Base-by-base conservation (phyloP, 2,888 invertebrate genomes). In the Elysia crispata region DNA sequence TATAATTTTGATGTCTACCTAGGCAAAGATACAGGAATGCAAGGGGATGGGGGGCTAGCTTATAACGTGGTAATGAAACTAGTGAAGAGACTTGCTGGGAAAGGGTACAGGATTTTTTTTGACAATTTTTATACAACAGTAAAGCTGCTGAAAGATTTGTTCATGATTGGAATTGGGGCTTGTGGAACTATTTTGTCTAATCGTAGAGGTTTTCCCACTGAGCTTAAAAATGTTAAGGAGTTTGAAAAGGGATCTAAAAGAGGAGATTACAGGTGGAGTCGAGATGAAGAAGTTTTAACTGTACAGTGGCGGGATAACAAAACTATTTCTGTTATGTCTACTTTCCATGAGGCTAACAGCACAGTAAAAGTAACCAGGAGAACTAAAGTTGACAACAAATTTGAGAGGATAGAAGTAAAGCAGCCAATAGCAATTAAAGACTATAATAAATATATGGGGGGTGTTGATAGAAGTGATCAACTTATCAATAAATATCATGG, bases 1-100 rank as follows among this genome's bases (percentile, higher is more conserved):
- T 77, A 62, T 73, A 31, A 75, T 33, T 77, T 70, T 75, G 69
- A 81, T 25, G 75, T 77, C 28, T 81, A 74, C 49, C 30, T 64
- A 0, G 74, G 77, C 0, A 77, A 81, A 72, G 57, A 33, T 6
- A 33, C n/a, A 13, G 23, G n/a, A 18, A n/a, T 50, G 30, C 5
- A n/a, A 8, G 41, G 11, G 11, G 11, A 41, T 41, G 8, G 49
- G 62, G 80, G 80, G 30, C 15, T 77, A 5, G 80, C 76, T 60
- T 80, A 76, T 80, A 72, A 76, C 70, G 80, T 80, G 23, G 75
- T 75, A 11, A 80, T 80, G 80, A 28, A 28, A 23, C 54, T 80
- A 8, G n/a, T 64, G 25, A 60, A 69, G 0, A 54, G 18, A 49
- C 1, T 80, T 1, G 6, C 20, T 1, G 62, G 62, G 33, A 72